Evolutionary conservation across 2,888 invertebrate species (phyloP).

Genomic region (Hirtodrosophila duncani): DNA sequence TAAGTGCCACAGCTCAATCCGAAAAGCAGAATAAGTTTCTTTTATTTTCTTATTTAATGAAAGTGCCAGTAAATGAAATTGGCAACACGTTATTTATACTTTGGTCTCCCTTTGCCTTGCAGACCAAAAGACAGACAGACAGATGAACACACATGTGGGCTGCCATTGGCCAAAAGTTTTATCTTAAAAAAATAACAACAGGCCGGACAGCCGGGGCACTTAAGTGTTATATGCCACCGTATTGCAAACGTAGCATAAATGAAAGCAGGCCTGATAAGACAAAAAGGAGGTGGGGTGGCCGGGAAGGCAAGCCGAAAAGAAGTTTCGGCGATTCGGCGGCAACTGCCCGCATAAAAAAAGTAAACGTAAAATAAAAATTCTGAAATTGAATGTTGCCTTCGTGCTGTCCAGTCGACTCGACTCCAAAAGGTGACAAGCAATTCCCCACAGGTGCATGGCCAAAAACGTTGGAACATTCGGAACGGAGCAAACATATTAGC

Average conservation of each 20-base stretch:
- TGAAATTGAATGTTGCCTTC: conserved; percentile 64
- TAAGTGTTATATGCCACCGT: conserved; percentile 73
- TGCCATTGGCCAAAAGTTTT: conserved; percentile 53
- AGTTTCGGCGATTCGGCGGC: too few relatives aligned
- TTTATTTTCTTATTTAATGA: conserved; percentile 45
- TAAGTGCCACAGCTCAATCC: too few relatives aligned
- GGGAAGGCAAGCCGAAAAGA: conserved; percentile 2
- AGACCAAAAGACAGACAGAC: too few relatives aligned
- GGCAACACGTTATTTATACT: conserved; percentile 56
- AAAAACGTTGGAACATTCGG: conserved; percentile 1
- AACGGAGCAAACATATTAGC: conserved; percentile 50
- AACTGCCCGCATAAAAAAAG: conserved; percentile 54
- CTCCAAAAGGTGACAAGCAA: conserved; percentile 66
- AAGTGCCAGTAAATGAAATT: conserved; percentile 69
- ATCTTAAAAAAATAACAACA: conserved; percentile 73
- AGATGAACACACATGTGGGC: conserved; percentile 48
- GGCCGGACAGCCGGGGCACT: too few relatives aligned
- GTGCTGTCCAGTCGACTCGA: conserved; percentile 30
- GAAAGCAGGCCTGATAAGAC: conserved; percentile 70
- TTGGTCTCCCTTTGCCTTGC: conserved; percentile 15
- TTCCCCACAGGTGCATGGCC: conserved; percentile 60
- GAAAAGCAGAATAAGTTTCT: too few relatives aligned
- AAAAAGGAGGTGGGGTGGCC: conserved; percentile 7
- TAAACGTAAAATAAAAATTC: conserved; percentile 18
- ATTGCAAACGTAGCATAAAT: conserved; percentile 67